Base-by-base conservation (phyloP, 1,140 invertebrate species). In the Eriosoma lanigerum region DNA sequence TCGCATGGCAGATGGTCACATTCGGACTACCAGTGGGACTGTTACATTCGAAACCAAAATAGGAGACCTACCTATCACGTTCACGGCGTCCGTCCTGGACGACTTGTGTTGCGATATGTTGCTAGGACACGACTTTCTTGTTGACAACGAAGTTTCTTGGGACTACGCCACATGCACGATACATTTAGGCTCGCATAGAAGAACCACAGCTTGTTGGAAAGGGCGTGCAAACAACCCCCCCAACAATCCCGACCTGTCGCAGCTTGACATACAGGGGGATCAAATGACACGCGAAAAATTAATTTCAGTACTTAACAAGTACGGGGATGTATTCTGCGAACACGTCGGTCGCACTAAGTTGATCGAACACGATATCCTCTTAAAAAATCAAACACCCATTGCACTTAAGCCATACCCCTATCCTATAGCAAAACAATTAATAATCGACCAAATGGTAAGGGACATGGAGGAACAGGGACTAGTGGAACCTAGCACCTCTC, bases 101-200 rank as follows among this genome's bases (percentile, higher is more conserved):
- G 13, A 70, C 8, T 15, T 70, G 38, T 70, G 46, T 24, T 72
- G 68, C 68, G 68, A 72, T n/a, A 8, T 26, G 21, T 26, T 72
- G 13, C 21, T 50, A 50, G 68, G 68, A 46, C 68, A 72, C 15
- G 46, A 72, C 68, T 72, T 72, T 8, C 13, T 72, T 3, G 10
- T 48, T 24, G 6, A 19, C 3, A 44, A 70, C 19, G 64, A 68
- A 68, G 44, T 46, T n/a, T 44, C 44, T 24, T 68, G 64, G 44
- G 64, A 68, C n/a, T 68, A 68, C 19, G n/a, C 17, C 64, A 19
- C 64, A 24, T 19, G 19, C 4, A 68, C 44, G n/a, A 68, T 68
- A 19, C 44, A 68, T 19, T 21, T 48, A 48, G 44, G 64, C 6
- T 10, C 38, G 6, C 17, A 46, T 3, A 68, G 10, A 13, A 19